Conservation (phyloP, 2,797 vertebrate genomes). For the Mergus octosetaceus region DNA sequence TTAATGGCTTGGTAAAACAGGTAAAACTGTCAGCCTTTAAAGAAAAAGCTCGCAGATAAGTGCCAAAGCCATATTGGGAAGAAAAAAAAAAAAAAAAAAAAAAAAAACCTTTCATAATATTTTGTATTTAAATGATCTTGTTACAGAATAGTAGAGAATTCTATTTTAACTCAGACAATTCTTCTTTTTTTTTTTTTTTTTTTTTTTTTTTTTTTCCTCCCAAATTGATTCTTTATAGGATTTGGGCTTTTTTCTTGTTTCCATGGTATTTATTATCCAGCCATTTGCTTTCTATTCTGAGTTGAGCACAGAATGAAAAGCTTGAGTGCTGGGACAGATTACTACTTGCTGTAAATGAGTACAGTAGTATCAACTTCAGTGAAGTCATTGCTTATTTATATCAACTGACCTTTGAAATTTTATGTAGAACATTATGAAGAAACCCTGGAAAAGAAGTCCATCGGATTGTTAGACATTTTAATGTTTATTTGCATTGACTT, state of each 20-base stretch:
- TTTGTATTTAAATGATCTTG: background rate
- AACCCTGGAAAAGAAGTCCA: background rate
- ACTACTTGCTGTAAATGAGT: slow-evolving; percentile 17
- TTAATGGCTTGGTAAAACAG: background rate
- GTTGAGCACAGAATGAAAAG: slow-evolving; percentile 7
- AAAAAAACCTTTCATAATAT: background rate
- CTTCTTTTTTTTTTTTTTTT: background rate
- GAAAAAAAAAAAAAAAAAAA: background rate
- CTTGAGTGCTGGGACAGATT: background rate
- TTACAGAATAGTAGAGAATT: background rate
- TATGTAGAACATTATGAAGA: background rate
- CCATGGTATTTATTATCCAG: slow-evolving; percentile 48
- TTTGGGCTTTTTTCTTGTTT: slow-evolving; percentile 1
- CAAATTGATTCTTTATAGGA: background rate
- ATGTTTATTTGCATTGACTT: background rate
- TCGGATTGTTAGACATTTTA: background rate
- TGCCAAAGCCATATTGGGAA: fast-evolving
- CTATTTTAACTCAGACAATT: background rate
- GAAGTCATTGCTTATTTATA: slow-evolving; percentile 37
- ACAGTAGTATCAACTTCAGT: background rate
- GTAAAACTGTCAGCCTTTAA: background rate
- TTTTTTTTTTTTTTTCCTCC: background rate
- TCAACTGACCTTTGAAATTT: slow-evolving; percentile 37
- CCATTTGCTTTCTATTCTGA: slow-evolving; percentile 33
- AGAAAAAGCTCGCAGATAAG: background rate